Percentiles rank a stretch among this genome's conserved stretches.
phyloP scores from a whole-genome alignment of 2,797 vertebrate species.

The Triplophysa bombifrons region DNA sequence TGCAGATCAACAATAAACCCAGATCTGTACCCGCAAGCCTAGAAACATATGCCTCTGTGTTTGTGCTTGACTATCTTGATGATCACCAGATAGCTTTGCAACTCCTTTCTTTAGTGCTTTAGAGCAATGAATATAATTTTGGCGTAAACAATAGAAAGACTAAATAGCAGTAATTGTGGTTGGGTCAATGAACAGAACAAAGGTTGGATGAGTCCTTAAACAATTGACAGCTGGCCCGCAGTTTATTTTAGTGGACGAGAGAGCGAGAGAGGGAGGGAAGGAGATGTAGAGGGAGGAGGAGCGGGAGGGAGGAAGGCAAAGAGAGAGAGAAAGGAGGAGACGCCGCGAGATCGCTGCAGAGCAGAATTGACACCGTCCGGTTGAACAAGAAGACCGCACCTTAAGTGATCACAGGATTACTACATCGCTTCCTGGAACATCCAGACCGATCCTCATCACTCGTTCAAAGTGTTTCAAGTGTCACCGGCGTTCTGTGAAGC shows the following conservation, averaged over 20 bases:
- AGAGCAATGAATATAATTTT: not conserved
- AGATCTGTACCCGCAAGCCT: slow-evolving; percentile 33
- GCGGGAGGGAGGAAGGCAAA: slow-evolving; percentile 16
- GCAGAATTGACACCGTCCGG: slow-evolving; percentile 47
- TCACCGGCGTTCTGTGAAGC: not conserved
- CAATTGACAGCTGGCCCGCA: slow-evolving; percentile 71
- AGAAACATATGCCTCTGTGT: slow-evolving; percentile 34
- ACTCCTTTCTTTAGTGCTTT: slow-evolving; percentile 2
- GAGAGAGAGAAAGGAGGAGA: slow-evolving; percentile 35
- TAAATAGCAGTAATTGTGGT: slow-evolving; percentile 65
- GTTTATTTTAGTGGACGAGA: slow-evolving; percentile 62
- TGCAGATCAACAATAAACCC: slow-evolving; percentile 52
- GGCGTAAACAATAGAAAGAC: not conserved
- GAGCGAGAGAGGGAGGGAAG: slow-evolving; percentile 28
- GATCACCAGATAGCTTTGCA: not conserved
- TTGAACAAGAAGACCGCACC: slow-evolving; percentile 36
- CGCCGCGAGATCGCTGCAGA: slow-evolving; percentile 48
- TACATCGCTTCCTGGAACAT: slow-evolving; percentile 26
- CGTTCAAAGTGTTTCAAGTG: slow-evolving; percentile 33
- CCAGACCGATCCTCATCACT: not conserved
- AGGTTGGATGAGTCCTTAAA: slow-evolving; percentile 56
- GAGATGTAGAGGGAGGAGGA: slow-evolving; percentile 28
- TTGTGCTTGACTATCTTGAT: slow-evolving; percentile 42
- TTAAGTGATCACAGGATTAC: slow-evolving; percentile 28
- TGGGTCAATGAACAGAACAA: slow-evolving; percentile 48